Percentiles rank a stretch among this genome's conserved stretches.
Evolutionary conservation across 1,140 invertebrate species (phyloP).

Genomic region (Drosophila gunungcola): DNA sequence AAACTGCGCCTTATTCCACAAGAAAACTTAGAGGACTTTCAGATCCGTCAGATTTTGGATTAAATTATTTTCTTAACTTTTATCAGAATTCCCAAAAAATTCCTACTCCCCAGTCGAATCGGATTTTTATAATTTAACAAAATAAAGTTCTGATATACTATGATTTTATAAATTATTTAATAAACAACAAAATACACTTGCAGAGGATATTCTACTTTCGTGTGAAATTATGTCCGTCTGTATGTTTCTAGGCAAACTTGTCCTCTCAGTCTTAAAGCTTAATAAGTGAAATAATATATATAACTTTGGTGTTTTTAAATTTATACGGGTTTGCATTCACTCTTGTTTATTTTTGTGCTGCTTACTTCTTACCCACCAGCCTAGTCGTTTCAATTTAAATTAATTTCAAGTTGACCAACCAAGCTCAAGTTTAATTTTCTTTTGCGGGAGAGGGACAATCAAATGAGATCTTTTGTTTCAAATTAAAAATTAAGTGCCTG

Average conservation of each 20-base stretch:
- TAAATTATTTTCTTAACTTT: constrained; percentile 9
- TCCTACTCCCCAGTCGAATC: constrained; percentile 10
- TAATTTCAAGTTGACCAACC: constrained; percentile 3
- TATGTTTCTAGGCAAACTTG: no score
- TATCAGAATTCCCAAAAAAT: constrained; percentile 47
- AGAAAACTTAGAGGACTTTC: constrained; percentile 68
- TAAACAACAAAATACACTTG: neutral
- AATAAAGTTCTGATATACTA: neutral
- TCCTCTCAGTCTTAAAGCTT: no score
- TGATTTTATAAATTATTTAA: neutral
- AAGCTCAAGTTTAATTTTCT: neutral
- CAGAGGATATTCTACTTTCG: no score
- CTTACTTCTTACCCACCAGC: neutral
- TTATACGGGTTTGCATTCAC: no score
- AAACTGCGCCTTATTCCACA: constrained; percentile 74
- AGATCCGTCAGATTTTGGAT: constrained; percentile 75
- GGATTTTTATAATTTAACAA: neutral
- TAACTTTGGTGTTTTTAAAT: no score
- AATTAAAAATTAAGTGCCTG: constrained; percentile 59
- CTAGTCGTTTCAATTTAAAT: constrained; percentile 2
- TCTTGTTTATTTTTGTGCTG: neutral
- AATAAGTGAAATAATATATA: no score
- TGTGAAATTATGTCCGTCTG: no score
- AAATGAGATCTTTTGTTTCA: constrained; percentile 55
- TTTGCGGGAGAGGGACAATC: neutral